These are phyloP conservation scores for Cariama cristata DNA, from an alignment of 2,113 vertebrate species.

Conservation along the genomic window DNA sequence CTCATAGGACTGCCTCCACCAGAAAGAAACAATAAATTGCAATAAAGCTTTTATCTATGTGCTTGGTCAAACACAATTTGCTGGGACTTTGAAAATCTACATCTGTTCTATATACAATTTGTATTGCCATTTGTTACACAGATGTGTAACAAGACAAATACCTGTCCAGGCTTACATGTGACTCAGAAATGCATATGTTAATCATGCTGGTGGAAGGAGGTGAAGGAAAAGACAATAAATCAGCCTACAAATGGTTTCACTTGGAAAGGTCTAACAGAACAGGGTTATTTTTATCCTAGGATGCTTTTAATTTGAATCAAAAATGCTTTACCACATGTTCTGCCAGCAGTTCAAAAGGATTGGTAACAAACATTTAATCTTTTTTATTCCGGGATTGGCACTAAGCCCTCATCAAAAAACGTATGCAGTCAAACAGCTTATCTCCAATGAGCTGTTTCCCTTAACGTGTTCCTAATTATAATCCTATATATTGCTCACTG, in stretches of 20 bases:
- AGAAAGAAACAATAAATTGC: constrained; percentile 38
- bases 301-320: constrained; percentile 88
- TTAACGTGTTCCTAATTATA: constrained; percentile 89
- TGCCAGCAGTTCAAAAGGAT: constrained; percentile 85
- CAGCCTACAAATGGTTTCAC: constrained; percentile 79
- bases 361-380: constrained; percentile 87
- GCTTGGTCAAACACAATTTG: constrained; percentile 72
- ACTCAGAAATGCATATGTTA: constrained; percentile 79
- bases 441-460: constrained; percentile 83
- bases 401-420: constrained; percentile 84
- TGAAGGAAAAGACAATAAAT: constrained; percentile 80
- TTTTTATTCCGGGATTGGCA: constrained; percentile 82
- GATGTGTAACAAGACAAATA: constrained; percentile 81
- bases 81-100: constrained; percentile 64
- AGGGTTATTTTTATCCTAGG: constrained; percentile 86
- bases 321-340: constrained; percentile 87
- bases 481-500: constrained; percentile 84
- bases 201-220: constrained; percentile 75
- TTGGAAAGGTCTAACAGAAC: constrained; percentile 79
- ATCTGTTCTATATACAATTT: constrained; percentile 74
- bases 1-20: not conserved
- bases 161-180: constrained; percentile 76
- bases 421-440: constrained; percentile 81
- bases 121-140: constrained; percentile 80
- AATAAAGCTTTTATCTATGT: constrained; percentile 67